Conservation (phyloP, 2,113 vertebrate species). For the Sardina pilchardus region DNA sequence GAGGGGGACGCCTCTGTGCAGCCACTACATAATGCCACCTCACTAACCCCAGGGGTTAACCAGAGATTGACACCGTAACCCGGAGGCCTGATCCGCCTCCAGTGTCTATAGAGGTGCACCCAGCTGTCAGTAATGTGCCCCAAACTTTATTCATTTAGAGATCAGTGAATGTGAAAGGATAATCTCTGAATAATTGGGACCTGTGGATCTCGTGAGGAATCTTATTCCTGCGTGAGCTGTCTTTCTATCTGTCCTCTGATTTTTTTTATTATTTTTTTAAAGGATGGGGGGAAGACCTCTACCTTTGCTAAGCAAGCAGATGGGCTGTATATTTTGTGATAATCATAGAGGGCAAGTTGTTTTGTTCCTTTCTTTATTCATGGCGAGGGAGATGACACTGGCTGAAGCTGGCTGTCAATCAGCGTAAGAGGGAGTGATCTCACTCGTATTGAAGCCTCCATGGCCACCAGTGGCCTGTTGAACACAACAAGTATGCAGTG, state of each 20-base stretch:
- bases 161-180: constrained; percentile 86
- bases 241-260: constrained; percentile 55
- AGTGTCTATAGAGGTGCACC: constrained; percentile 82
- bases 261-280: constrained; percentile 35
- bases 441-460: constrained; percentile 68
- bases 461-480: constrained; percentile 67
- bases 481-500: constrained; percentile 60
- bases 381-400: constrained; percentile 61
- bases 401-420: constrained; percentile 69
- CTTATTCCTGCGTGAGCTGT: constrained; percentile 63
- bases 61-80: constrained; percentile 84
- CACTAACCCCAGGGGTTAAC: constrained; percentile 77
- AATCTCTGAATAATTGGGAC: constrained; percentile 95
- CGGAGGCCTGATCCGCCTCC: constrained; percentile 73
- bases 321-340: constrained; percentile 79
- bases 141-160: constrained; percentile 84
- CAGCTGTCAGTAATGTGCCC: constrained; percentile 83
- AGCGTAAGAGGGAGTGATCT: constrained; percentile 62
- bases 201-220: constrained; percentile 82
- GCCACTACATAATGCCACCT: constrained; percentile 76
- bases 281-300: constrained; percentile 60
- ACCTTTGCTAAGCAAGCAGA: constrained; percentile 75
- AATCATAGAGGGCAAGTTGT: constrained; percentile 67
- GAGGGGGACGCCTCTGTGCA: constrained; percentile 68
- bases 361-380: constrained; percentile 22